Conservation (phyloP, 2,888 invertebrate genomes). For the Iphiclides podalirius region DNA sequence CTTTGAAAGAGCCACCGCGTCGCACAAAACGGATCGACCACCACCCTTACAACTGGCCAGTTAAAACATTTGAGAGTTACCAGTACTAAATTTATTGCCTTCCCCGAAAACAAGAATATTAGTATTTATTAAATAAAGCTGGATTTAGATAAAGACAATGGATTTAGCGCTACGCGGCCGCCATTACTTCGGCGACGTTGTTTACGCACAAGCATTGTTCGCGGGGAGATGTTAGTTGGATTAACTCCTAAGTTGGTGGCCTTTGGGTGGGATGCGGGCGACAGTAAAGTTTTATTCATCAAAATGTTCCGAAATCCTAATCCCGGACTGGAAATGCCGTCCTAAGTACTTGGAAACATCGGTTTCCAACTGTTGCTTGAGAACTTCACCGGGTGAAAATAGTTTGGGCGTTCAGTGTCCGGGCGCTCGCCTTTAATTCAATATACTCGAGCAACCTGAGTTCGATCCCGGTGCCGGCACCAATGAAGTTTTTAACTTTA, state of each 20-base stretch:
- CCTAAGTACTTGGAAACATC: too few species aligned
- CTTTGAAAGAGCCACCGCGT: conserved; percentile 25
- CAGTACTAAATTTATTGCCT: too few species aligned
- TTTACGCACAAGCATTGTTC: too few species aligned
- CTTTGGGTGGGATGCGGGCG: conserved; percentile 18
- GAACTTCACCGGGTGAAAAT: too few species aligned
- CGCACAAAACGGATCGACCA: conserved; percentile 10
- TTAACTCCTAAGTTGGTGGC: conserved; percentile 4
- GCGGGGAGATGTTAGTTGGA: not conserved
- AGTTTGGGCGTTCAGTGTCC: too few species aligned
- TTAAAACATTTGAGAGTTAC: conserved; percentile 15
- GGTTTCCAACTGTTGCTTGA: too few species aligned
- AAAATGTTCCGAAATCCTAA: not conserved
- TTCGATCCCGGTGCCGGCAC: too few species aligned
- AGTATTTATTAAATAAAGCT: not conserved
- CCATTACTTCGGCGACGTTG: too few species aligned
- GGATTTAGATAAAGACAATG: conserved; percentile 13
- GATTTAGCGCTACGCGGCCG: conserved; percentile 12
- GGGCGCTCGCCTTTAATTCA: too few species aligned
- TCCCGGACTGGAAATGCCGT: not conserved
- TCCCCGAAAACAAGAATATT: too few species aligned
- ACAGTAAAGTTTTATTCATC: conserved; percentile 10
- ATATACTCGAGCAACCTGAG: too few species aligned
- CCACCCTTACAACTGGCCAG: conserved; percentile 11
- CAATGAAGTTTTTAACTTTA: too few species aligned